These are phyloP conservation scores for Scaptomyza graminum DNA, from an alignment of 1,140 invertebrate species.

Conservation along the genomic window DNA sequence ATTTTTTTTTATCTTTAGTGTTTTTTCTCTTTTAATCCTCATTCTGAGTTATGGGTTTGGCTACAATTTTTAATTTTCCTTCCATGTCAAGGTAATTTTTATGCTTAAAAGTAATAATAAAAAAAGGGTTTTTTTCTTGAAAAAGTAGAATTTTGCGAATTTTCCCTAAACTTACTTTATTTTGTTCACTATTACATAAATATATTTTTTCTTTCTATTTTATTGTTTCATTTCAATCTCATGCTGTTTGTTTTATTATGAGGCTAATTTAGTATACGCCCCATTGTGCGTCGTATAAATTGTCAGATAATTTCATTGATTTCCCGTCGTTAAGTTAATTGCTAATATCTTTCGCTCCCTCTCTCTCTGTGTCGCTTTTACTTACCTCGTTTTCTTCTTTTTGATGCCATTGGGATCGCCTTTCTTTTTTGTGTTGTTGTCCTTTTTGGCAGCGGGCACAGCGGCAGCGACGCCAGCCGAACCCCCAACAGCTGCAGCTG, in stretches of 20 bases:
- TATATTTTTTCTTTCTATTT: too few relatives aligned
- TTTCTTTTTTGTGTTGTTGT: conserved; percentile 93
- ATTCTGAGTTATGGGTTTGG: too few relatives aligned
- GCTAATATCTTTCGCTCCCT: not conserved
- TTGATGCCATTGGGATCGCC: conserved; percentile 94
- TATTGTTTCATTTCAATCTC: not conserved
- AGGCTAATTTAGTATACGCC: conserved; percentile 58
- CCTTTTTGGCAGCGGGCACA: conserved; percentile 73
- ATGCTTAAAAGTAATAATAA: too few relatives aligned
- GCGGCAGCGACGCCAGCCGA: conserved; percentile 13
- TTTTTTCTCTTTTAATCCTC: too few relatives aligned
- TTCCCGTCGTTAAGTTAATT: conserved; percentile 81
- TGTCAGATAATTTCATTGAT: conserved; percentile 73
- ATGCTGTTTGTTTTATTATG: conserved; percentile 1
- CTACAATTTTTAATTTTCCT: too few relatives aligned
- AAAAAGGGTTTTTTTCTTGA: too few relatives aligned
- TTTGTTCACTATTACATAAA: too few relatives aligned
- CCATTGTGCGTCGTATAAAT: conserved; percentile 41
- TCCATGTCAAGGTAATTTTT: too few relatives aligned
- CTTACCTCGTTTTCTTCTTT: conserved; percentile 96
- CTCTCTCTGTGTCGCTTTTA: not conserved
- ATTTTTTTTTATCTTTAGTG: too few relatives aligned
- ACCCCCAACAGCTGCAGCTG: conserved; percentile 20
- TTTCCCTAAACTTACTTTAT: too few relatives aligned
- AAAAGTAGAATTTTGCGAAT: too few relatives aligned